A percentile compares a stretch with the other conserved stretches of the same genome.
phyloP scores from a whole-genome alignment of 2,888 invertebrate genomes.

The Drosophila robusta region DNA sequence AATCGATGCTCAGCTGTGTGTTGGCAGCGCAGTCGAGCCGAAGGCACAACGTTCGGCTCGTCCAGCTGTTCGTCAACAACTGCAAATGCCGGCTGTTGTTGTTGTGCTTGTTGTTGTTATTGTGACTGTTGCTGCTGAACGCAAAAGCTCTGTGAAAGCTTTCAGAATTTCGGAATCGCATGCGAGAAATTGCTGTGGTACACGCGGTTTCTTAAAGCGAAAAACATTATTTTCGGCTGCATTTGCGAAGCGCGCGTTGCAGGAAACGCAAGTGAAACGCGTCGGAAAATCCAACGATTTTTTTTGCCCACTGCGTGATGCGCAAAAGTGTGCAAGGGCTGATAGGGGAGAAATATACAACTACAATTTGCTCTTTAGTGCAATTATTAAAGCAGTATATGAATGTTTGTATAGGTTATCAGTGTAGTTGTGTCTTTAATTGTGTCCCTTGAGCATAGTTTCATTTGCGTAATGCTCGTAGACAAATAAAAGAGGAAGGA shows the following conservation, averaged over 20 bases:
- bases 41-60: conserved; percentile 17
- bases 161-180: conserved; percentile 36
- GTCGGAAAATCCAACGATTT: conserved; percentile 47
- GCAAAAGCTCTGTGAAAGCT: conserved; percentile 54
- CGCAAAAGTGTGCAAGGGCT: conserved; percentile 17
- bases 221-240: conserved; percentile 62
- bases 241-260: conserved; percentile 77
- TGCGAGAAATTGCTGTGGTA: conserved; percentile 34
- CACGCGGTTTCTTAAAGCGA: conserved; percentile 53
- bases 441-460: conserved; percentile 17
- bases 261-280: conserved; percentile 69
- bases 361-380: conserved; percentile 25
- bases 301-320: conserved; percentile 25
- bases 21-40: conserved; percentile 2
- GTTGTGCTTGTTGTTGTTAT: conserved; percentile 29
- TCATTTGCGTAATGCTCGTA: conserved; percentile 34
- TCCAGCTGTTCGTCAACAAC: conserved; percentile 66
- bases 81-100: conserved; percentile 58
- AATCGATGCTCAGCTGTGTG: conserved; percentile 44
- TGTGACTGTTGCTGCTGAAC: conserved; percentile 4
- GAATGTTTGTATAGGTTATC: neutral
- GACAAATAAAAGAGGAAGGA: conserved; percentile 19
- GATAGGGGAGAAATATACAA: conserved; percentile 15
- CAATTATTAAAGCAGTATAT: conserved; percentile 25
- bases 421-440: conserved; percentile 52